Evolutionary conservation across 2,797 vertebrate genomes (phyloP), one percentile per base, ranked within the genome.

Genomic region (Phylloscopus collybita): DNA sequence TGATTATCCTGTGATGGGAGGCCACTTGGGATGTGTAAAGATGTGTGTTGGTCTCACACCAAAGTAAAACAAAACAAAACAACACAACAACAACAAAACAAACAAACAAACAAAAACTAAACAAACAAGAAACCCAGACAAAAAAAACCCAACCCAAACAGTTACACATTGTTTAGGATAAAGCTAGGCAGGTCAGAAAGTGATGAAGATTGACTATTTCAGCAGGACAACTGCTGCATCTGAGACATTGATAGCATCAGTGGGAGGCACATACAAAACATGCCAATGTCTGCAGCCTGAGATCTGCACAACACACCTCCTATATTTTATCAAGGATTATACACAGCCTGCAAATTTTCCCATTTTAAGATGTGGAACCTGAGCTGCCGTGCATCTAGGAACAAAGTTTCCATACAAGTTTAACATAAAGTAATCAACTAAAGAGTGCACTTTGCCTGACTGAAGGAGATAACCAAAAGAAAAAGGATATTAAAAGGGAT

Each of bases 61-160:
- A 45, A 73, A 83, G 19, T 12, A 32, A 53, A 3, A 3, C 61
- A 74, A 50, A 65, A 1, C 16, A 40, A 40, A 40, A 38, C 38
- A 38, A 38, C 9, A 38, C 34, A 38, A 38, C 9, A 38, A 38
- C 38, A 38, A 38, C n/a, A 38, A 38, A 38, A 38, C 38, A 38
- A 38, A 38, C 38, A 38, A 38, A 9, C 38, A 38, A 38, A 38
- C 9, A 38, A 38, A 38, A 38, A 34, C 34, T 7, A 34, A 38
- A 38, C 38, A 38, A 38, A 38, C 9, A 38, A 38, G 9, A 38
- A 10, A 10, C 38, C 38, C 38, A 1, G 10, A 0, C 0, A 53
- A 3, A 2, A 64, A 16, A 51, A 29, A 51, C 5, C 38, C 36
- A n/a, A n/a, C 36, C 15, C 21, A 25, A 49, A 25, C 16, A 34